A percentile compares a stretch with the other conserved stretches of the same genome.
phyloP scores from a whole-genome alignment of 2,888 invertebrate species.

The Galerucella pusilla region DNA sequence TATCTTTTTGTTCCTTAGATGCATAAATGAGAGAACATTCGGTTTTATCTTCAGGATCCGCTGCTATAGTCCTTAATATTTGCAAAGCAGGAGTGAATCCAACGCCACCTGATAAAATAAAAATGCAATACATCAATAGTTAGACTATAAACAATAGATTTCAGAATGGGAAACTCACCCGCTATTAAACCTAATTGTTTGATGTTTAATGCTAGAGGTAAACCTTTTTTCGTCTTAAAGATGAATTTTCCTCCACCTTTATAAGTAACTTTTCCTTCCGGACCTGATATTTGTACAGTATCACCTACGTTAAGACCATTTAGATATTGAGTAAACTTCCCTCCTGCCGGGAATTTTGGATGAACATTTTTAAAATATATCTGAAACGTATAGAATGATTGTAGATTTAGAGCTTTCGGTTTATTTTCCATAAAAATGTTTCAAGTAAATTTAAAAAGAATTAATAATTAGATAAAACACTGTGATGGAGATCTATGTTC shows the following conservation, averaged over 20 bases:
- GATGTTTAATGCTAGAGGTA: not conserved
- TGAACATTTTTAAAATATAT: slow-evolving; percentile 10
- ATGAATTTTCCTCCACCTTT: not conserved
- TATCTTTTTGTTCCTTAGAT: not conserved
- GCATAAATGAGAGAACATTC: slow-evolving; percentile 1
- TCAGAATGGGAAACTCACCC: not conserved
- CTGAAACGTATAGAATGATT: not conserved
- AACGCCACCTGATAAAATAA: slow-evolving; percentile 5
- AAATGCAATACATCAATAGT: not conserved
- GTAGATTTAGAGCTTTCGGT: too few relatives aligned
- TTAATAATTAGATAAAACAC: too few relatives aligned
- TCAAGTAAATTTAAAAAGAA: too few relatives aligned
- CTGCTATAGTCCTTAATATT: not conserved
- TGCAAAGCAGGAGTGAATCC: slow-evolving; percentile 6
- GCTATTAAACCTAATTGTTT: not conserved
- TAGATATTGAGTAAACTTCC: slow-evolving; percentile 1
- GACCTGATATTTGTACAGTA: slow-evolving; percentile 1
- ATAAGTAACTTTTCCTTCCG: slow-evolving; percentile 3
- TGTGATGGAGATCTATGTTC: not conserved
- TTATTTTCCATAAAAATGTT: too few relatives aligned
- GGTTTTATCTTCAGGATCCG: not conserved
- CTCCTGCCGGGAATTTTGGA: slow-evolving; percentile 1
- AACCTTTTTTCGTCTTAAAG: not conserved
- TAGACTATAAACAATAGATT: too few relatives aligned
- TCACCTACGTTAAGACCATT: slow-evolving; percentile 2